Base-by-base conservation (phyloP, 2,888 invertebrate genomes). In the Patella depressa region DNA sequence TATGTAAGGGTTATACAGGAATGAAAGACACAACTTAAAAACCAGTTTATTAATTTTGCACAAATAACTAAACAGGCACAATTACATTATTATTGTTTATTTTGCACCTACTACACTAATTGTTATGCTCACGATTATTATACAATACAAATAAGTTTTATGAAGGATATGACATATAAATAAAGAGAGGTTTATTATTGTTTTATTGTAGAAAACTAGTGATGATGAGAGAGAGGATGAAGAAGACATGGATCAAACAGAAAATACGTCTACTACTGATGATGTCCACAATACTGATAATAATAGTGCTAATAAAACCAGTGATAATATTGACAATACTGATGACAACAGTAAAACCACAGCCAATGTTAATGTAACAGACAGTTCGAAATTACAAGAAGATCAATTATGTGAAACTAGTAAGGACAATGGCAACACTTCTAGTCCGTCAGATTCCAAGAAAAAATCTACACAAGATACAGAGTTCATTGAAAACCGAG, bases 151-250 rank as follows among this genome's bases (percentile, higher is more conserved):
- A 19, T 15, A 19, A 15, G 19, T 19, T 59, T 45, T 15, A 59
- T 45, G 45, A 70, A 78, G n/a, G 19, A 71, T 71, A 72, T 70
- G 53, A 53, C 17, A 71, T 24, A 57, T 73, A 73, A 76, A 54
- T 24, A 45, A 7, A 24, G 4, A 15, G 76, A 76, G 19, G 55
- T 53, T 14, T 53, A 65, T 29, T 76, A 72, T 71, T 71, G 71
- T 53, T 19, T 53, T 72, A 34, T 59, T 73, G 45, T 72, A 79
- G n/a, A 59, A 79, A 65, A 72, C 24, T 70, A 70, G 24, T 71
- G 57, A 70, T 17, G 53, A 59, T 57, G 65, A 75, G 17, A 54
- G 24, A 14, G 59, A 70, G 17, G 71, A 71, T 29, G 59, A 75
- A 17, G 55, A 71, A 73, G 75, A 75, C 17, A 72, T 55, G 11